phyloP scores from a whole-genome alignment of 1,140 invertebrate genomes.

The Euwallacea fornicatus region DNA sequence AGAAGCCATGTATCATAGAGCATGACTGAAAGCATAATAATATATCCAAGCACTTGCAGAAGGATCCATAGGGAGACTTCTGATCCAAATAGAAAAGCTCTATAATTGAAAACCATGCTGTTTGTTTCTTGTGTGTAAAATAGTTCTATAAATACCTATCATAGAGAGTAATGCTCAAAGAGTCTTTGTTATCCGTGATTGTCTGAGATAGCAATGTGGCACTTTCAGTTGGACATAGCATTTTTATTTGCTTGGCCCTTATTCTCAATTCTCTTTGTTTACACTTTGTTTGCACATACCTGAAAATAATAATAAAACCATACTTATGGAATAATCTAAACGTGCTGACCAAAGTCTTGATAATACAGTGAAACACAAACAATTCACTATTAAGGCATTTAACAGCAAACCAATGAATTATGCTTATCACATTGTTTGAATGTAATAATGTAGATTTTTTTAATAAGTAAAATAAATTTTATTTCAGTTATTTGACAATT shows the following conservation, averaged over 20 bases:
- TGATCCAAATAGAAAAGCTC: slow-evolving; percentile 43
- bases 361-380: background rate
- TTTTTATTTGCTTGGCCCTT: slow-evolving; percentile 47
- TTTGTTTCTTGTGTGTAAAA: background rate
- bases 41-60: slow-evolving; percentile 65
- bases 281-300: slow-evolving; percentile 49
- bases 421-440: no score
- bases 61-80: slow-evolving; percentile 50
- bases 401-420: background rate
- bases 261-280: slow-evolving; percentile 48
- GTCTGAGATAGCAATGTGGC: slow-evolving; percentile 41
- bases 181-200: slow-evolving; percentile 40
- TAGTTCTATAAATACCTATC: slow-evolving; percentile 40
- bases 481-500: no score
- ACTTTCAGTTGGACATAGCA: slow-evolving; percentile 48
- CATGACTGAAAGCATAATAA: slow-evolving; percentile 91
- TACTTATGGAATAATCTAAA: no score
- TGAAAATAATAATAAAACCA: background rate
- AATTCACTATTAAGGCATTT: no score
- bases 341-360: no score
- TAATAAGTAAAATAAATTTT: no score
- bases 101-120: slow-evolving; percentile 34
- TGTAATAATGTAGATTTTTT: no score
- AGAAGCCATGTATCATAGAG: slow-evolving; percentile 83
- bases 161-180: slow-evolving; percentile 44